Percentiles rank a stretch among this genome's conserved stretches.
Evolutionary conservation across 2,888 invertebrate genomes (phyloP).

Genomic region (Pollenia griseotomentosa): DNA sequence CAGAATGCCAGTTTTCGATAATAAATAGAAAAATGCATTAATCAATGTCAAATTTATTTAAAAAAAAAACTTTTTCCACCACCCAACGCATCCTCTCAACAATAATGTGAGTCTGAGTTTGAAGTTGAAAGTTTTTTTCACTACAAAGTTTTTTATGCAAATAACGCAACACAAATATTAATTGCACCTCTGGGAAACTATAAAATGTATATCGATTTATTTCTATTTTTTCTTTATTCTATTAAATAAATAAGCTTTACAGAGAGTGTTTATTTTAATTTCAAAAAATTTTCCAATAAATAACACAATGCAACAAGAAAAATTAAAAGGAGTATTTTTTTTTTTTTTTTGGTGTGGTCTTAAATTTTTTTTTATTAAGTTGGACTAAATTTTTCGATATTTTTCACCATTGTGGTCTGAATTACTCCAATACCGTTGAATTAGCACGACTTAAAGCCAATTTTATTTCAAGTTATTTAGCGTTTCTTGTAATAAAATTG

Average conservation of each 20-base stretch:
- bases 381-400: no score
- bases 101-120: not conserved
- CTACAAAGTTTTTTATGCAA: conserved; percentile 26
- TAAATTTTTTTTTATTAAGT: no score
- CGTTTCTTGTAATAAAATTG: no score
- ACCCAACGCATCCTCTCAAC: not conserved
- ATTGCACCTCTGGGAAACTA: conserved; percentile 42
- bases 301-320: conserved; percentile 20
- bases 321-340: conserved; percentile 1
- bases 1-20: no score
- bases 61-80: not conserved
- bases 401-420: no score
- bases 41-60: not conserved
- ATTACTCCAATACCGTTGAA: no score
- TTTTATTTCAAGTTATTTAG: no score
- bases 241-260: conserved; percentile 4
- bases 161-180: conserved; percentile 38
- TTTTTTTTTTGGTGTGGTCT: not conserved
- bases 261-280: conserved; percentile 2
- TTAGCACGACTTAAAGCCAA: no score
- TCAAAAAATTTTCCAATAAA: conserved; percentile 42
- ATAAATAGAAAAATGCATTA: not conserved
- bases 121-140: not conserved
- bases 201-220: conserved; percentile 48
- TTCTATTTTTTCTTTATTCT: conserved; percentile 12